Percentiles rank a stretch among this genome's conserved stretches.
phyloP scores from a whole-genome alignment of 2,888 invertebrate species.

The Pachydiplax longipennis region DNA sequence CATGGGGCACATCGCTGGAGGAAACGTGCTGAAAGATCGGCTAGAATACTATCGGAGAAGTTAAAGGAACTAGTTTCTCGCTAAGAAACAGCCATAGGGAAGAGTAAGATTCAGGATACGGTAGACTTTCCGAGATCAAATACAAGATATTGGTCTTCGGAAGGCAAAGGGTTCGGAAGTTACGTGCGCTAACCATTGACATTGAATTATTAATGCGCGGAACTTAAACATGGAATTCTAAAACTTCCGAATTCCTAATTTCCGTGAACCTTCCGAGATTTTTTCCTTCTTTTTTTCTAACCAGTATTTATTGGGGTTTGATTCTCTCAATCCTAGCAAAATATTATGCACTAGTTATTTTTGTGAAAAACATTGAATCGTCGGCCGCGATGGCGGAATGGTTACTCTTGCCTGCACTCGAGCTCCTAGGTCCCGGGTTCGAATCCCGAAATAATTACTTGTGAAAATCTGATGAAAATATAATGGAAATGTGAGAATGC shows the following conservation, averaged over 20 bases:
- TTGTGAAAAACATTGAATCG: too few relatives aligned
- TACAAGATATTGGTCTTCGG: background rate
- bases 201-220: background rate
- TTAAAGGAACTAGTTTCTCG: background rate
- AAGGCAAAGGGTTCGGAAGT: background rate
- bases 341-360: too few relatives aligned
- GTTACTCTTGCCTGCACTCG: too few relatives aligned
- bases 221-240: background rate
- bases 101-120: background rate
- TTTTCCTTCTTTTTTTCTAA: background rate
- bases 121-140: background rate
- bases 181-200: background rate
- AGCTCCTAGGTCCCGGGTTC: too few relatives aligned
- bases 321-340: too few relatives aligned
- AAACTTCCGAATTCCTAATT: background rate
- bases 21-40: too few relatives aligned
- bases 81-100: background rate
- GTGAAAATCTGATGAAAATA: too few relatives aligned
- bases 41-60: too few relatives aligned
- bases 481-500: too few relatives aligned
- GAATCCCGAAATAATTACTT: too few relatives aligned
- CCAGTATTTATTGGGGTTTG: background rate
- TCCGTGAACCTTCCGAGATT: background rate
- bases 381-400: too few relatives aligned
- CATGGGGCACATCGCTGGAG: too few relatives aligned